Evolutionary conservation across 2,888 invertebrate species (phyloP), one percentile per base, ranked within the genome.

Genomic region (Meta bourneti): DNA sequence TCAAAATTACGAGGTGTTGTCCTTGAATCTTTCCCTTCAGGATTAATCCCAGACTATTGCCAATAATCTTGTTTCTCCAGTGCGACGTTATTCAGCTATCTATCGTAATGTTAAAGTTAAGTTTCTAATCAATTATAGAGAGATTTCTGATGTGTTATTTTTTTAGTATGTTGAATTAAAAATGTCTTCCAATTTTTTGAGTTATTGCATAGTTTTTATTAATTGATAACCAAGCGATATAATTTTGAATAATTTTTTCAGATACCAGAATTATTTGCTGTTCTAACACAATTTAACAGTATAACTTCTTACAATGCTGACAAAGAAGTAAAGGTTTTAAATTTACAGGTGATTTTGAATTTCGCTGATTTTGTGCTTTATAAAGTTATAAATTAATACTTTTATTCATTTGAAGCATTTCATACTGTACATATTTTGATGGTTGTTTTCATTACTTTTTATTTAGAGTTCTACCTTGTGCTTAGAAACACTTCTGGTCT

Each of bases 401-500:
- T 34, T 34, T 34, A 34, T 34, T 34, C 34, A 34, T 34, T 34
- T 34, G 4, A 34, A 34, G 34, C 34, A 34, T 34, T 2, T 2
- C 1, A 2, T 2, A 34, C 34, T 34, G n/a, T n/a, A 72, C 72
- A n/a, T 8, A 20, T 72, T 72, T 72, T 72, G 19, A 20, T 13
- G 16, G 13, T 75, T 61, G n/a, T 61, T 80, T 34, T n/a, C 16
- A 8, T 72, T 69, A 52, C 52, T 19, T 72, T 83, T 70, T 48
- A 19, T n/a, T 16, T 52, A 84, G 89, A 79, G 49, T 54, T 54
- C 84, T 16, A 19, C 19, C 16, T 61, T 89, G n/a, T 89, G 71
- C n/a, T 82, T 89, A 11, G 49, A 89, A 77, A 52, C 19, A 8
- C 13, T 89, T 11, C 34, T 77, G 7, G 34, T 70, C 13, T 83